A percentile compares a stretch with the other conserved stretches of the same genome.
These are phyloP conservation scores for Fringilla coelebs DNA, from an alignment of 2,797 vertebrate genomes.

Conservation along the genomic window DNA sequence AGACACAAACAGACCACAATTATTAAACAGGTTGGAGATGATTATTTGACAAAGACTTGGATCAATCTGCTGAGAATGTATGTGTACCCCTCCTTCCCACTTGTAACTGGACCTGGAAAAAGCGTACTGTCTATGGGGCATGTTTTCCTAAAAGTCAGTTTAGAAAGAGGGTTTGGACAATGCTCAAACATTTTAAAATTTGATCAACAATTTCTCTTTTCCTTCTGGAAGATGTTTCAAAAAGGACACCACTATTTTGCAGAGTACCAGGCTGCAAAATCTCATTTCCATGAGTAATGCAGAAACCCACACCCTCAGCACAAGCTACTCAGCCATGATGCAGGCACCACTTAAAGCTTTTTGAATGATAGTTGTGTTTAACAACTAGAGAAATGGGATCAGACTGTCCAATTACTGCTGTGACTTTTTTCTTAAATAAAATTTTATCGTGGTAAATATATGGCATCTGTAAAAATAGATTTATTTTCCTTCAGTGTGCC, in stretches of 20 bases:
- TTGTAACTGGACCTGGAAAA: neutral
- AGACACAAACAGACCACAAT: neutral
- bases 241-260: neutral
- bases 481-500: neutral
- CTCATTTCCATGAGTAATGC: neutral
- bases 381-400: slow-evolving; percentile 15
- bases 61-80: neutral
- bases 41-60: neutral
- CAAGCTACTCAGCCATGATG: neutral
- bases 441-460: neutral
- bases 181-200: neutral
- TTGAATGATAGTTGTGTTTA: neutral
- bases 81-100: neutral
- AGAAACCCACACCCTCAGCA: neutral
- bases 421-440: slow-evolving; percentile 16
- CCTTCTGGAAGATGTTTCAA: neutral
- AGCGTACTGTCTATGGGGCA: neutral
- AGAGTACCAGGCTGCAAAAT: neutral
- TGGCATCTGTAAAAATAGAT: neutral
- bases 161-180: neutral
- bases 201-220: neutral
- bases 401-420: slow-evolving; percentile 3
- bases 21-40: neutral
- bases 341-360: neutral
- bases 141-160: neutral